Conservation (phyloP, 2,797 vertebrate species). For the Anguilla megastoma region DNA sequence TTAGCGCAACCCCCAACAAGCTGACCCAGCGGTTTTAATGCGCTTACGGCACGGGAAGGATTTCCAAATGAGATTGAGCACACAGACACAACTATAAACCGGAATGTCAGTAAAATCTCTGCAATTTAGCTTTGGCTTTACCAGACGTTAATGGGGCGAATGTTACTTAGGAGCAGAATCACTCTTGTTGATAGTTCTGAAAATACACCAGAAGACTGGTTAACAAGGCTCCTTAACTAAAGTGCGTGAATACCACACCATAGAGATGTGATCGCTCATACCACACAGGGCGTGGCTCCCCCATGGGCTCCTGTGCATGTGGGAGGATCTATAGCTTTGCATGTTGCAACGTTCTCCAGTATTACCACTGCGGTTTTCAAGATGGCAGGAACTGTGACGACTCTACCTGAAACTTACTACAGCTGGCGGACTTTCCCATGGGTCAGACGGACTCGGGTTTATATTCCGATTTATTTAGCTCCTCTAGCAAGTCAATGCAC, state of each 20-base stretch:
- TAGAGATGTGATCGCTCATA: background rate
- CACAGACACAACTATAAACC: background rate
- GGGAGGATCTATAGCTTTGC: background rate
- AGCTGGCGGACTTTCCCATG: background rate
- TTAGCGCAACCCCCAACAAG: background rate
- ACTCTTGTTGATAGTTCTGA: background rate
- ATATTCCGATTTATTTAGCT: background rate
- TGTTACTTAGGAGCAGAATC: background rate
- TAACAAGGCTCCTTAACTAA: background rate
- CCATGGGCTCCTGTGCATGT: background rate
- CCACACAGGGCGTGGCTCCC: background rate
- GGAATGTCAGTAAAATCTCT: background rate
- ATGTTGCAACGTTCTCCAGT: background rate
- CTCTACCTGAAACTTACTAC: background rate
- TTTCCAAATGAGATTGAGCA: background rate
- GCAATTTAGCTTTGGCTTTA: background rate
- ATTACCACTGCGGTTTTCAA: background rate
- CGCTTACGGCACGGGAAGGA: conserved; percentile 19
- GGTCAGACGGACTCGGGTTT: background rate
- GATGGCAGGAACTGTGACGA: background rate
- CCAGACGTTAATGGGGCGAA: background rate
- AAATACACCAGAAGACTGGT: background rate
- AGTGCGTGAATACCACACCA: background rate
- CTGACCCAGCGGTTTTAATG: conserved; percentile 19
- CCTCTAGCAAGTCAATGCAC: background rate